phyloP scores from a whole-genome alignment of 2,797 vertebrate genomes.

The Hoplostethus atlanticus region DNA sequence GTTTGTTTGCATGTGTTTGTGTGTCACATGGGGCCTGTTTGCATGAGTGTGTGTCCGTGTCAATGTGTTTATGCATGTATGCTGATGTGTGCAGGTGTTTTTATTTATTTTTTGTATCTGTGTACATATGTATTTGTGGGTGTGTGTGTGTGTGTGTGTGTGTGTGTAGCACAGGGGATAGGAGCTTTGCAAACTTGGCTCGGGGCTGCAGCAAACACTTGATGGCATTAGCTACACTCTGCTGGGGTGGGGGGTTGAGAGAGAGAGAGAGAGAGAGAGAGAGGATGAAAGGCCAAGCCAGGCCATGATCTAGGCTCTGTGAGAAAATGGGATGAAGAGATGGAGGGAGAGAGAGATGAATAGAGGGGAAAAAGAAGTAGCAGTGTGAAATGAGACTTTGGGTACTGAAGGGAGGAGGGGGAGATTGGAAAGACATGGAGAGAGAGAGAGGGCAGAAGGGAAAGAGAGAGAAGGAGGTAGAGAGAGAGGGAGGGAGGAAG shows the following conservation, averaged over 20 bases:
- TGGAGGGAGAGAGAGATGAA: slow-evolving; percentile 50
- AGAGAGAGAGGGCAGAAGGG: slow-evolving; percentile 27
- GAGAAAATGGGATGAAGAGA: slow-evolving; percentile 37
- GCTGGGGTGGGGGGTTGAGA: slow-evolving; percentile 14
- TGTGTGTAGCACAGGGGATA: slow-evolving; percentile 22
- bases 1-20: slow-evolving; percentile 2
- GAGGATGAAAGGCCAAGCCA: slow-evolving; percentile 66
- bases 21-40: too few species aligned
- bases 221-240: slow-evolving; percentile 69
- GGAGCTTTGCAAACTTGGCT: slow-evolving; percentile 49
- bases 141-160: neutral
- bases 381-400: slow-evolving; percentile 66
- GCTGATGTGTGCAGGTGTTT: slow-evolving; percentile 23
- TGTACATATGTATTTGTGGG: neutral
- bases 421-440: slow-evolving; percentile 58
- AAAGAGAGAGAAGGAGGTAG: neutral
- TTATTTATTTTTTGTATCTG: slow-evolving; percentile 16
- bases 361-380: slow-evolving; percentile 60
- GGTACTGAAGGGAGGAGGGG: slow-evolving; percentile 34
- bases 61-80: slow-evolving; percentile 4
- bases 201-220: slow-evolving; percentile 57
- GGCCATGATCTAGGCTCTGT: slow-evolving; percentile 54
- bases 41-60: neutral
- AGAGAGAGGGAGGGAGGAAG: slow-evolving; percentile 18
- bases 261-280: neutral